phyloP scores from a whole-genome alignment of 2,113 vertebrate species.

The Epinephelus fuscoguttatus region DNA sequence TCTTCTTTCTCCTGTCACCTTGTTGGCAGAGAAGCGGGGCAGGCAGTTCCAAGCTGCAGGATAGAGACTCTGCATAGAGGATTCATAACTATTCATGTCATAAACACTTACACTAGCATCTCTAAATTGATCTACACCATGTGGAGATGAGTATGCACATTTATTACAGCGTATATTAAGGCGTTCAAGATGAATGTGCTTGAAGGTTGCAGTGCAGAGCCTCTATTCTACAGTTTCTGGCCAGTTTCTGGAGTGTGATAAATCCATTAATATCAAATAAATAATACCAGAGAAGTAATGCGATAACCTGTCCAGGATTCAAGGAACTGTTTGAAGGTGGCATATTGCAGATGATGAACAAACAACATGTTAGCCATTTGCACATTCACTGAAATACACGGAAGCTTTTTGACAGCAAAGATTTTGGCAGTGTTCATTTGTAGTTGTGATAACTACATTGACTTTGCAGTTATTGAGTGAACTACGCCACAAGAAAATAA shows the following conservation, averaged over 20 bases:
- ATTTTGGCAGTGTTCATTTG: conserved; percentile 68
- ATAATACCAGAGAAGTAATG: conserved; percentile 43
- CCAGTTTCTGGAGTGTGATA: conserved; percentile 26
- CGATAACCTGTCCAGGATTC: conserved; percentile 18
- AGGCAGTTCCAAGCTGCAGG: conserved; percentile 53
- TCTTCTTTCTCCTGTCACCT: conserved; percentile 53
- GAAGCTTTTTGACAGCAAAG: conserved; percentile 62
- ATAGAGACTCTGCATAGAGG: conserved; percentile 64
- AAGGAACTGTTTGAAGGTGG: conserved; percentile 35
- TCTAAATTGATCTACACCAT: conserved; percentile 41
- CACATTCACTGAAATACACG: conserved; percentile 59
- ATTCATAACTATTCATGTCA: conserved; percentile 49
- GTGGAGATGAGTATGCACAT: conserved; percentile 37
- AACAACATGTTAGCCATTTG: conserved; percentile 55
- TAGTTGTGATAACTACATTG: conserved; percentile 38
- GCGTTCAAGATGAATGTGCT: conserved; percentile 63
- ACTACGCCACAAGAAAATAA: conserved; percentile 55
- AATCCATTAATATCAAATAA: conserved; percentile 42
- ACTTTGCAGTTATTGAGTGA: conserved; percentile 35
- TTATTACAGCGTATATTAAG: conserved; percentile 63
- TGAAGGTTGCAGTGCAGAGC: conserved; percentile 56
- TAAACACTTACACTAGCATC: conserved; percentile 52
- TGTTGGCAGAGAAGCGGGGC: conserved; percentile 69
- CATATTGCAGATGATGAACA: conserved; percentile 41
- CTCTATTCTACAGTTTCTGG: conserved; percentile 43